Evolutionary conservation across 2,888 invertebrate species (phyloP).

Genomic region (Ischnura elegans): DNA sequence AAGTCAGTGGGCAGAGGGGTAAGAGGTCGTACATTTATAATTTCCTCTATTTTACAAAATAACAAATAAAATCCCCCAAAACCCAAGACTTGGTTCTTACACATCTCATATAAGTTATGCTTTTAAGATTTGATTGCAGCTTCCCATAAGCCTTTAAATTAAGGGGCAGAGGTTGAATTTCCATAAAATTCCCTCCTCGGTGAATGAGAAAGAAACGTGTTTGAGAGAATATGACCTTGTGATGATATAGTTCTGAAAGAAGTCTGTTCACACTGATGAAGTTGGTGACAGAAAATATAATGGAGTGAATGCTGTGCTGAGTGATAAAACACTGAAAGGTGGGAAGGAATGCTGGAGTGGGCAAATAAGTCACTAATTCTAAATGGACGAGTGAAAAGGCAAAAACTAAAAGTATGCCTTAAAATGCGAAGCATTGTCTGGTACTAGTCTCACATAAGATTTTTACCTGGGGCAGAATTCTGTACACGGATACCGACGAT

Average conservation of each 20-base stretch:
- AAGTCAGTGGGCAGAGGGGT: background rate
- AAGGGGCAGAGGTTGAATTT: no score
- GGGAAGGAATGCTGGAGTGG: background rate
- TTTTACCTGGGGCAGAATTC: no score
- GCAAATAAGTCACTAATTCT: background rate
- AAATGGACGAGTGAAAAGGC: background rate
- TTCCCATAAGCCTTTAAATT: no score
- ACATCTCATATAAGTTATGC: background rate
- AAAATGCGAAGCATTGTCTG: background rate
- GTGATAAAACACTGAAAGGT: background rate
- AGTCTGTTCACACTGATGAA: background rate
- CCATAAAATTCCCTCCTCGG: no score
- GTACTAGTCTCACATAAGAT: background rate
- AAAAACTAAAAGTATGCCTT: background rate
- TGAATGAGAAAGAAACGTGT: no score
- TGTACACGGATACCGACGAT: no score
- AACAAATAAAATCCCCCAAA: background rate
- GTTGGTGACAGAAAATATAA: background rate
- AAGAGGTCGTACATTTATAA: background rate
- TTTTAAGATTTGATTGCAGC: background rate
- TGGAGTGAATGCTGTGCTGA: background rate
- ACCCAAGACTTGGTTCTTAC: background rate
- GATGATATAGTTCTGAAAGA: background rate
- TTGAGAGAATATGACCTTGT: background rate
- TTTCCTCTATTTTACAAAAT: background rate